Evolutionary conservation across 92 coral and sea anemone genomes (phyloP), one percentile per base, ranked within the genome.

Genomic region (Galaxea fascicularis): DNA sequence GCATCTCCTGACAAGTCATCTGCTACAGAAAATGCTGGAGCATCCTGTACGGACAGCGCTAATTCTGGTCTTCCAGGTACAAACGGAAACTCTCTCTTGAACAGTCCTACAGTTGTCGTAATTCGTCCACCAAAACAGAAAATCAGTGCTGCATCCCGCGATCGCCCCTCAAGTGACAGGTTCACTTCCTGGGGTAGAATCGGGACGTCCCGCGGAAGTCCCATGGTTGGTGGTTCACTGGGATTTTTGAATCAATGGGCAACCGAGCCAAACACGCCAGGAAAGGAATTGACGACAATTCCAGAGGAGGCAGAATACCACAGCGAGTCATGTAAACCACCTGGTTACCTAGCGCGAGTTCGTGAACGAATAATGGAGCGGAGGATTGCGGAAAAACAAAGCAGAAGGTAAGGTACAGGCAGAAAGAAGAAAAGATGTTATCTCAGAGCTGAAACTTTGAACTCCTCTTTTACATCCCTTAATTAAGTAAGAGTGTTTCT

Each of bases 331-430:
- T 7, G 14, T 16, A 46, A 30, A 28, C 10, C 45, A 71, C 58
- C 53, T 31, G 45, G 57, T 20, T 68, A 47, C 65, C 24, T 65
- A 13, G 78, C 68, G 15, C 86, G 86, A 14, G 35, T 45, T 25
- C 78, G 78, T 1, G 21, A 11, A 11, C 58, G 70, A 52, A 82
- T 70, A 54, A 25, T 67, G 45, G 62, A 58, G 78, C 77, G 86
- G 59, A 71, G 56, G 53, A 71, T 25, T 56, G 70, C 26, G 68
- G 78, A 44, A 4, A 29, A n/a, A 18, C 53, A 41, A 13, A 18
- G 24, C 12, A 70, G 58, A 71, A 70, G 78, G 86, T 44, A 15
- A 70, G 78, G 31, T n/a, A n/a, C n/a, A n/a, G n/a, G n/a, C n/a
- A n/a, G n/a, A n/a, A n/a, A n/a, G n/a, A n/a, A n/a, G n/a, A n/a